Base-by-base conservation (phyloP, 2,888 invertebrate genomes). In the Tholera decimalis region DNA sequence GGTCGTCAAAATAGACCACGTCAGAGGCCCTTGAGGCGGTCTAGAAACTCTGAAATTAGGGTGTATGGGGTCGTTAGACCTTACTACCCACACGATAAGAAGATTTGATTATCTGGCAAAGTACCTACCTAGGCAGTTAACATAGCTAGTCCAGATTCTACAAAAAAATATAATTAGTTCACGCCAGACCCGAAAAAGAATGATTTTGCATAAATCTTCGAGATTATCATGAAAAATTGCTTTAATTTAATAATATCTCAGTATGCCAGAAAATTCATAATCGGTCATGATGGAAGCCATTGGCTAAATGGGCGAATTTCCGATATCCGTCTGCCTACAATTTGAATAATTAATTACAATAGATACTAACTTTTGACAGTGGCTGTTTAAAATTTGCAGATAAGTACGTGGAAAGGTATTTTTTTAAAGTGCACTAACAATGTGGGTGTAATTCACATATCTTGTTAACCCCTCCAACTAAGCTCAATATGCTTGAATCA, bases 271-370 rank as follows among this genome's bases (percentile, higher is more conserved):
- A 60, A 60, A 61, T 75, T 61, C 30, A 56, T 56, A 69, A 56
- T 47, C 70, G 15, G 39, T 37, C 28, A 58, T 67, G 26, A 33
- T 39, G 22, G 43, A 53, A 47, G 50, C 37, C 46, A 51, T 44
- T 43, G 46, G 51, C 22, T 60, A 9, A 61, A 60, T 68, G 46
- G 56, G 55, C 28, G 18, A 46, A 47, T 60, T 75, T 74, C 41
- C 46, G 68, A 75, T 72, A 53, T 60, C 46, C 20, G 13, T 46
- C 37, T 22, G 28, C 9, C 24, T 33, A 46, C 35, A 20, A 37
- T 30, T 37, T 65, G 15, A 33, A 51, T 41, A 55, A 69, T 72
- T 72, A 51, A 44, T 15, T 24, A 3, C 15, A 11, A 4, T 20
- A 43, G 15, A 24, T 28, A 5, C 9, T 4, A 18, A 0, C 3